Conservation (phyloP, 2,113 vertebrate species). For the Oncorhynchus masou region DNA sequence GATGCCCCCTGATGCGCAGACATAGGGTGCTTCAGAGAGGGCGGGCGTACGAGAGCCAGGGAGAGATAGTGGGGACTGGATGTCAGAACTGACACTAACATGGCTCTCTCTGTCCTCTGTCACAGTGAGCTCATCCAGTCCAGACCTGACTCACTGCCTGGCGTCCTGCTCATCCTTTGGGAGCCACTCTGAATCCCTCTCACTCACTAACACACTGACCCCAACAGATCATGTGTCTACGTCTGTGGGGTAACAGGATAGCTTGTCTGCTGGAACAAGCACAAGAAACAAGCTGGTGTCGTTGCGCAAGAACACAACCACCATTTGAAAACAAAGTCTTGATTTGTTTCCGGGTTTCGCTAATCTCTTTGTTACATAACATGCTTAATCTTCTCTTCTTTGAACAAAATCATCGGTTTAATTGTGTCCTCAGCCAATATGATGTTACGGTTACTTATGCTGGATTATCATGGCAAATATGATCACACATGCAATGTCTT, state of each 20-base stretch:
- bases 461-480: neutral
- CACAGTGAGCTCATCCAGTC: conserved; percentile 65
- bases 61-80: neutral
- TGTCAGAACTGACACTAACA: conserved; percentile 53
- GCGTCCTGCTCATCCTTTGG: neutral
- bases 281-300: conserved; percentile 34
- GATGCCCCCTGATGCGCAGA: conserved; percentile 15
- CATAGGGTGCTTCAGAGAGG: no score
- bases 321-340: conserved; percentile 32
- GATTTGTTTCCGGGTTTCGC: conserved; percentile 24
- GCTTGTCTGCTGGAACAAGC: conserved; percentile 28
- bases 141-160: conserved; percentile 46
- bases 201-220: conserved; percentile 38
- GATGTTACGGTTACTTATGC: neutral
- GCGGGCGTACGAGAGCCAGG: neutral
- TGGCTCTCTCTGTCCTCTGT: conserved; percentile 60
- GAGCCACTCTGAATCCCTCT: conserved; percentile 43
- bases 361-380: neutral
- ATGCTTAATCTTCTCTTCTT: conserved; percentile 11
- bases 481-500: neutral
- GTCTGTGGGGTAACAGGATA: conserved; percentile 51
- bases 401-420: neutral
- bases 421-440: neutral
- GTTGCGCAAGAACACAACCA: conserved; percentile 17
- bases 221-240: conserved; percentile 42